phyloP scores from a whole-genome alignment of 2,113 vertebrate genomes.

The Petromus typicus region DNA sequence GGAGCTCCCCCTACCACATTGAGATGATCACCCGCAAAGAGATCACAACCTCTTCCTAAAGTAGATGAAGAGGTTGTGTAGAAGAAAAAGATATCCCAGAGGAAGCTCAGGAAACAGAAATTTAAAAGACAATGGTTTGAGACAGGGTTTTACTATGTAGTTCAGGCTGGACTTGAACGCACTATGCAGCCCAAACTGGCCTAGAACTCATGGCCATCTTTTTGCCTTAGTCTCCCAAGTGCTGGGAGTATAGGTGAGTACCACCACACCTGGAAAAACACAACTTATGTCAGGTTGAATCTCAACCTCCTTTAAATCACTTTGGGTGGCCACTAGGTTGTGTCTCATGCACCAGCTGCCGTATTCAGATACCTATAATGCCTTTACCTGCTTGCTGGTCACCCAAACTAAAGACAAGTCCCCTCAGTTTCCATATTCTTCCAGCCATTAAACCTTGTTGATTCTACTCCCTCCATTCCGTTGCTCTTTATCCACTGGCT shows the following conservation, averaged over 20 bases:
- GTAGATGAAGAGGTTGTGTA: not conserved
- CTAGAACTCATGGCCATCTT: not conserved
- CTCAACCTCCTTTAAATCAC: not conserved
- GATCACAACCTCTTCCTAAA: not conserved
- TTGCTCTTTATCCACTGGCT: slow-evolving; percentile 4
- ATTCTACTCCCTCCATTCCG: not conserved
- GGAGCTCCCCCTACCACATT: not conserved
- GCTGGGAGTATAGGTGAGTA: not conserved
- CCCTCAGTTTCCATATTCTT: not conserved
- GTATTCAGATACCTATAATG: not conserved
- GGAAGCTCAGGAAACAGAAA: not conserved
- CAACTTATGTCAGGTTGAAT: not conserved
- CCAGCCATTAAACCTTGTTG: not conserved
- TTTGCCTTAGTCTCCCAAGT: not conserved
- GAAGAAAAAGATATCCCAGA: not conserved
- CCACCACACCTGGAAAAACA: not conserved
- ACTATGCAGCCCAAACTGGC: not conserved
- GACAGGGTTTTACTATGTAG: not conserved
- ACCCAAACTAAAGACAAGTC: not conserved
- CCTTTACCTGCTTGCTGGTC: not conserved
- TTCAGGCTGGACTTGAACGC: not conserved
- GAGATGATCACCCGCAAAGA: too few species aligned
- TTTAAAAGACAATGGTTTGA: not conserved
- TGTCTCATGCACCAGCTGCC: fast-evolving
- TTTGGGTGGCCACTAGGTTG: not conserved